Evolutionary conservation across 2,113 vertebrate species (phyloP).

Genomic region (Xerus inauris): DNA sequence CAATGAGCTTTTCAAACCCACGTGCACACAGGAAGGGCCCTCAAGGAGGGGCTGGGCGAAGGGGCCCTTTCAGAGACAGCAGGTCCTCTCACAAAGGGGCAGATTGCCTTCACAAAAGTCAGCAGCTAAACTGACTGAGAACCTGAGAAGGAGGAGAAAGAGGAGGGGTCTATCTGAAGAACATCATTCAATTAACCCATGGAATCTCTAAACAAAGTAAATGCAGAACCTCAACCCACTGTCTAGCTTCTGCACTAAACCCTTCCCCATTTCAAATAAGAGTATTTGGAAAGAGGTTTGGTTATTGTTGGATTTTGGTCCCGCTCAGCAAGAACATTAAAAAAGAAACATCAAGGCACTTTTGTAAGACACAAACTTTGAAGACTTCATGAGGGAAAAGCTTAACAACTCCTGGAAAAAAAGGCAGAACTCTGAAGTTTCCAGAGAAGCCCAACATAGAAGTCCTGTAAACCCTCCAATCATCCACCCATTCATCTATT

Average conservation of each 20-base stretch:
- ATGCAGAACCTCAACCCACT: constrained; percentile 27
- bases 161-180: constrained; percentile 58
- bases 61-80: constrained; percentile 55
- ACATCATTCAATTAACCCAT: constrained; percentile 72
- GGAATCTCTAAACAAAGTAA: constrained; percentile 63
- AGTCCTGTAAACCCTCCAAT: background rate
- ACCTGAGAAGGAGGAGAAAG: background rate
- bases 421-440: background rate
- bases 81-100: constrained; percentile 67
- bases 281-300: background rate
- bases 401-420: background rate
- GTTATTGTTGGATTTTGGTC: background rate
- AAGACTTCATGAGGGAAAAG: background rate
- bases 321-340: background rate
- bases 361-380: background rate
- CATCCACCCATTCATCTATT: background rate
- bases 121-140: background rate
- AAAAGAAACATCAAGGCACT: background rate
- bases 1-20: constrained; percentile 76
- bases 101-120: constrained; percentile 34
- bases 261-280: background rate
- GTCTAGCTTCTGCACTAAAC: background rate
- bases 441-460: background rate
- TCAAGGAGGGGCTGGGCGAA: constrained; percentile 55
- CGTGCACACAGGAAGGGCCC: background rate